Conservation (phyloP, 64 coral and sea anemone genomes). For the Exaiptasia diaphana region DNA sequence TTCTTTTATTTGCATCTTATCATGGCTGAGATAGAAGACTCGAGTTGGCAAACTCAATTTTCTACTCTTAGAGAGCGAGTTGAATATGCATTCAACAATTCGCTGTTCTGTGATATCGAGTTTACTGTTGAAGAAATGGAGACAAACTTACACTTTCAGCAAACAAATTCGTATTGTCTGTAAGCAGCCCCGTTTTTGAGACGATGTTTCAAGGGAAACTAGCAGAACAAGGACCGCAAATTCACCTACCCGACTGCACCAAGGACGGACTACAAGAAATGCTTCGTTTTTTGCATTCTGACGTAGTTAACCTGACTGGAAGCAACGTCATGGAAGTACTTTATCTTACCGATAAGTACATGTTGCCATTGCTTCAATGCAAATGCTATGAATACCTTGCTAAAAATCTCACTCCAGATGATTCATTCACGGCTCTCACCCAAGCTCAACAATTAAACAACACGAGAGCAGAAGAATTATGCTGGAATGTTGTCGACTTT, state of each 20-base stretch:
- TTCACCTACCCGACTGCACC: not conserved
- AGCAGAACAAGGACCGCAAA: not conserved
- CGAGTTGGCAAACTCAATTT: not conserved
- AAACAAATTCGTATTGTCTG: conserved; percentile 11
- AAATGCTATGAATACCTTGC: not conserved
- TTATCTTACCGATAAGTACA: not conserved
- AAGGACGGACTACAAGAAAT: not conserved
- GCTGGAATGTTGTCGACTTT: conserved; percentile 2
- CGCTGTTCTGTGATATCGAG: conserved; percentile 8
- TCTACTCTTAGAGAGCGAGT: not conserved
- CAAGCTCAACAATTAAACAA: not conserved
- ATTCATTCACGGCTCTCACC: not conserved
- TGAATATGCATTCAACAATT: not conserved
- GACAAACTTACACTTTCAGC: not conserved
- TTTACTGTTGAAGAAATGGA: not conserved
- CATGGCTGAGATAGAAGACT: no score
- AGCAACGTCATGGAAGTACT: not conserved
- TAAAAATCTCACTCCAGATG: not conserved
- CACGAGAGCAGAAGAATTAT: not conserved
- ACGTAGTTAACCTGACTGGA: not conserved
- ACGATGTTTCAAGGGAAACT: conserved; percentile 9
- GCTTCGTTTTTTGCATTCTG: not conserved
- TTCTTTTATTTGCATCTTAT: no score
- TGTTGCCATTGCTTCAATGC: not conserved
- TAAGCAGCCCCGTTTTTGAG: conserved; percentile 18